Evolutionary conservation across 2,888 invertebrate species (phyloP).

Genomic region (Philereme vetulata): DNA sequence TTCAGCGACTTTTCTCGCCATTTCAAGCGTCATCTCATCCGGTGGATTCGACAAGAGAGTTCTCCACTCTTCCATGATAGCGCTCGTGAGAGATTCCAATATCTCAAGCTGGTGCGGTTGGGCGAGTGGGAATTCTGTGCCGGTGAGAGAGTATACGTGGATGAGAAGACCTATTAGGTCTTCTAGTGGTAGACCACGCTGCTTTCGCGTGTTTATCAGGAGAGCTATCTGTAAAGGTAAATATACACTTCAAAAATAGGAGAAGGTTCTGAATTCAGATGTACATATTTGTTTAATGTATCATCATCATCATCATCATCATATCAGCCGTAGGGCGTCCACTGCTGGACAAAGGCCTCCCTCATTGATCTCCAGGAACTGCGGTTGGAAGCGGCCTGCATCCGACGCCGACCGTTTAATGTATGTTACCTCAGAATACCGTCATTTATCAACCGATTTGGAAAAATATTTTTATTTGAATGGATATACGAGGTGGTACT

Average conservation of each 20-base stretch:
- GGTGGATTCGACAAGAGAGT: slow-evolving; percentile 47
- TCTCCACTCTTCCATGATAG: slow-evolving; percentile 70
- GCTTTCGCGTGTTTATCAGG: slow-evolving; percentile 81
- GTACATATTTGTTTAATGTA: no score
- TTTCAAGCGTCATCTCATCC: slow-evolving; percentile 54
- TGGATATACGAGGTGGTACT: no score
- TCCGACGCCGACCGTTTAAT: no score
- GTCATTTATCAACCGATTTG: no score
- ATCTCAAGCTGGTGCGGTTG: slow-evolving; percentile 30
- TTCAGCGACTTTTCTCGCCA: slow-evolving; percentile 57
- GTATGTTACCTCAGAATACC: no score
- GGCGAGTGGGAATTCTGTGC: slow-evolving; percentile 82
- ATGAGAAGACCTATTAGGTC: slow-evolving; percentile 84
- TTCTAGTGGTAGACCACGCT: slow-evolving; percentile 79
- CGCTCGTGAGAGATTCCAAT: slow-evolving; percentile 5
- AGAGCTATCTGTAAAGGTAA: slow-evolving; percentile 75
- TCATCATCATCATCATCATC: no score
- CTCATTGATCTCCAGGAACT: no score
- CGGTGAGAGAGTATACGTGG: slow-evolving; percentile 85
- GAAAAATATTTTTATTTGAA: no score
- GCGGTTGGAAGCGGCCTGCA: no score
- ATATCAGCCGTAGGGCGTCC: no score
- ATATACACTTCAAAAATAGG: not conserved
- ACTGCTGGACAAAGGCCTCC: no score
- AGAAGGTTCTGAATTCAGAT: no score